Percentiles rank a stretch among this genome's conserved stretches.
Conservation (phyloP, 2,113 vertebrate species). For the Aleadryas rufinucha region DNA sequence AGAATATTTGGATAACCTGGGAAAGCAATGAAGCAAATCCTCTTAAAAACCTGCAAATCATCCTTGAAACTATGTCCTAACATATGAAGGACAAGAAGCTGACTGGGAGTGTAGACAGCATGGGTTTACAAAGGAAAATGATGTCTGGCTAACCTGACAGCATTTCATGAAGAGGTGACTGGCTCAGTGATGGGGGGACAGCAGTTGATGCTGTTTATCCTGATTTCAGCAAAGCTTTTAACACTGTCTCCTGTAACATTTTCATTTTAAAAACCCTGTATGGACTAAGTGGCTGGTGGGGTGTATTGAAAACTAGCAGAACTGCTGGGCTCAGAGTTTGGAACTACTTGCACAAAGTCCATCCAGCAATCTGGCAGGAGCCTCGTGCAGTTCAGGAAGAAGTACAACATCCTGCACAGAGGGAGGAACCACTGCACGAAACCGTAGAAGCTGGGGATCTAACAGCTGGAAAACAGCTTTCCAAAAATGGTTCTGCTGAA, state of each 20-base stretch:
- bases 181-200: background rate
- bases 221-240: background rate
- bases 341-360: background rate
- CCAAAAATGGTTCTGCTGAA: background rate
- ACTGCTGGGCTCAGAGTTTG: background rate
- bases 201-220: background rate
- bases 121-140: background rate
- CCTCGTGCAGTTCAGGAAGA: background rate
- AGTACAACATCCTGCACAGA: background rate
- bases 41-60: background rate
- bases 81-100: background rate
- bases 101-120: background rate
- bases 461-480: background rate
- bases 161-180: background rate
- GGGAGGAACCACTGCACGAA: background rate
- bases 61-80: background rate
- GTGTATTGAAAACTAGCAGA: background rate
- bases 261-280: background rate
- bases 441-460: no score
- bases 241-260: background rate
- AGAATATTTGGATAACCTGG: background rate
- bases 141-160: background rate
- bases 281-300: background rate
- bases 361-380: background rate
- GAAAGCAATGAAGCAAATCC: background rate